Evolutionary conservation across 1,140 invertebrate species (phyloP).

Genomic region (Drosophila nigrodunni): DNA sequence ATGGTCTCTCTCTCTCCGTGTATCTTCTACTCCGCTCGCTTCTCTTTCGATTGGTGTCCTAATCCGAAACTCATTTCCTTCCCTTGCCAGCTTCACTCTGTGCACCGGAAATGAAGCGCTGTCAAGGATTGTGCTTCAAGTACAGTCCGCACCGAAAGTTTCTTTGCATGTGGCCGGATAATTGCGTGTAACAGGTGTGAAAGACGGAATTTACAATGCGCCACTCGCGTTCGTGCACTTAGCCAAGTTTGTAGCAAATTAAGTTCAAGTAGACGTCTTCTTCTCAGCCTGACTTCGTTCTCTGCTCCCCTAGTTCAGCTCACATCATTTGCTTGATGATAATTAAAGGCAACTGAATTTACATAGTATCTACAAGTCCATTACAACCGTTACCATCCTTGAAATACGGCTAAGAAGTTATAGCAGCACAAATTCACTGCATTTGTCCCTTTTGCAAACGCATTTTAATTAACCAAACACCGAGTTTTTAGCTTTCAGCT

Average conservation of each 20-base stretch:
- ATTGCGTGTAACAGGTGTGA: slow-evolving; percentile 83
- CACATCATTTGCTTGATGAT: slow-evolving; percentile 53
- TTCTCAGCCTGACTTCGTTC: slow-evolving; percentile 11
- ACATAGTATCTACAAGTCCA: slow-evolving; percentile 5
- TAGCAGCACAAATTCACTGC: slow-evolving; percentile 25
- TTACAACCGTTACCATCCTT: slow-evolving; percentile 40
- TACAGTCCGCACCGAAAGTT: slow-evolving; percentile 62
- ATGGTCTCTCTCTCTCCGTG: not conserved
- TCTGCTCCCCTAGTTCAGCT: not conserved
- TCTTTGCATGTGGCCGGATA: slow-evolving; percentile 66
- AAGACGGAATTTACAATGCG: slow-evolving; percentile 81
- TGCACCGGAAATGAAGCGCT: slow-evolving; percentile 66
- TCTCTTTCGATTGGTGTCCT: slow-evolving; percentile 59
- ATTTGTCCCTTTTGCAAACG: slow-evolving; percentile 51
- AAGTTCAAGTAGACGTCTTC: slow-evolving; percentile 50
- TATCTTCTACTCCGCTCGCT: slow-evolving; percentile 6
- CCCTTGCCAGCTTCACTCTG: slow-evolving; percentile 46
- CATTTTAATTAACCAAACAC: slow-evolving; percentile 69
- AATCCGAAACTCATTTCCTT: slow-evolving; percentile 82
- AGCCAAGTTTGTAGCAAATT: slow-evolving; percentile 52
- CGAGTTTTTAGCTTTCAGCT: slow-evolving; percentile 4
- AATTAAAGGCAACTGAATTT: slow-evolving; percentile 45
- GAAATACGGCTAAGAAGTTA: slow-evolving; percentile 35
- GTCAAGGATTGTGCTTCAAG: slow-evolving; percentile 53
- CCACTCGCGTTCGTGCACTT: slow-evolving; percentile 11